These are phyloP conservation scores for Drosophila helvetica DNA, from an alignment of 2,888 invertebrate genomes.

Conservation along the genomic window DNA sequence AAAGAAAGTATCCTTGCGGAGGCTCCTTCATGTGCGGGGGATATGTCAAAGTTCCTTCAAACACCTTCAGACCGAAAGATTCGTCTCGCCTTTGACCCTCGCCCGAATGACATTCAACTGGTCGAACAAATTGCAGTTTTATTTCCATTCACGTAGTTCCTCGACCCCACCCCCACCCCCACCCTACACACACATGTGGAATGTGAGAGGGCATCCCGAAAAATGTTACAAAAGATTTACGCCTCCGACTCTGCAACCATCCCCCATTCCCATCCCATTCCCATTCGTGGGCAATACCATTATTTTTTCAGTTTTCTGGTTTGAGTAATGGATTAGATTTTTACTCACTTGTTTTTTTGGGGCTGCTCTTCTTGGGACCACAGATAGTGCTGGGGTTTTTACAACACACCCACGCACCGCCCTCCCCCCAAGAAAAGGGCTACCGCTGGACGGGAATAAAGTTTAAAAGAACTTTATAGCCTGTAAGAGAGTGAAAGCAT, in stretches of 20 bases:
- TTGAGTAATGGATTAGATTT: constrained; percentile 80
- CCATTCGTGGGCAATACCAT: constrained; percentile 44
- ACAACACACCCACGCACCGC: not conserved
- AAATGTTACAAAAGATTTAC: constrained; percentile 78
- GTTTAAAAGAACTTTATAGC: constrained; percentile 7
- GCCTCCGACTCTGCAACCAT: constrained; percentile 3
- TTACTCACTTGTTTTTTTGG: constrained; percentile 61
- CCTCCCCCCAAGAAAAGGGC: not conserved
- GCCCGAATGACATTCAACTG: constrained; percentile 70
- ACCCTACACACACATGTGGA: not conserved
- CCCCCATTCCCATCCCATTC: not conserved
- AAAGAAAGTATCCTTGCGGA: not conserved
- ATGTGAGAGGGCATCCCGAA: not conserved
- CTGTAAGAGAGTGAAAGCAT: too few species aligned
- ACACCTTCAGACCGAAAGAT: constrained; percentile 42
- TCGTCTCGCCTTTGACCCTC: constrained; percentile 58
- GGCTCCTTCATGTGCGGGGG: not conserved
- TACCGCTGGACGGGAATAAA: not conserved
- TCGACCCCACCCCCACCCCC: constrained; percentile 9
- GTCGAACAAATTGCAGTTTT: constrained; percentile 71
- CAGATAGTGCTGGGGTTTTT: constrained; percentile 22
- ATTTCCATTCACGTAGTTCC: constrained; percentile 67
- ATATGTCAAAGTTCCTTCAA: constrained; percentile 45
- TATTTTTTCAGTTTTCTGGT: constrained; percentile 69
- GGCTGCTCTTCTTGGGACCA: not conserved